Percentiles rank a stretch among this genome's conserved stretches.
phyloP scores from a whole-genome alignment of 2,113 vertebrate genomes.

The Monopterus albus region DNA sequence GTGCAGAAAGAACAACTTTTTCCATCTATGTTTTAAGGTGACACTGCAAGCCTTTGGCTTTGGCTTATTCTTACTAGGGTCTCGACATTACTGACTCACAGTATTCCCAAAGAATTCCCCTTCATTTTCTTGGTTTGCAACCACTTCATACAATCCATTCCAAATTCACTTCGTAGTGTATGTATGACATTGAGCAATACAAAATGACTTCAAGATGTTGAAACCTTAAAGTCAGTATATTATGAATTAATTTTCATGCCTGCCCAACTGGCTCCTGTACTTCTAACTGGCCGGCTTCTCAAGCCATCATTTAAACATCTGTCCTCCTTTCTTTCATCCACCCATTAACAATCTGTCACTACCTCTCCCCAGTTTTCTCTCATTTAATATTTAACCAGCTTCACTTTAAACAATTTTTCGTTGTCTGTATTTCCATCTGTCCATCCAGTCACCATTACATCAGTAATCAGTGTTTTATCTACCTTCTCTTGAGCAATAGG shows the following conservation, averaged over 20 bases:
- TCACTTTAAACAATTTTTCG: background rate
- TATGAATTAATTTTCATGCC: slow-evolving; percentile 16
- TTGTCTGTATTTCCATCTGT: background rate
- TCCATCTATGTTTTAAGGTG: slow-evolving; percentile 51
- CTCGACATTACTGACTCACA: slow-evolving; percentile 70
- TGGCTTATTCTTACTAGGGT: slow-evolving; percentile 57
- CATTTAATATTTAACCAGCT: background rate
- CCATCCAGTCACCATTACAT: background rate
- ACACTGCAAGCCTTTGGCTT: slow-evolving; percentile 62
- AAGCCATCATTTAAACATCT: background rate
- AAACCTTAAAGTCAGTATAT: slow-evolving; percentile 35
- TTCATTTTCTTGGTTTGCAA: slow-evolving; percentile 57
- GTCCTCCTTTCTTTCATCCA: background rate
- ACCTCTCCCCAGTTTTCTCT: background rate
- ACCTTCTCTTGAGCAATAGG: background rate
- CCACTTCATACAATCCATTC: slow-evolving; percentile 48
- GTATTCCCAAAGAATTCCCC: slow-evolving; percentile 69
- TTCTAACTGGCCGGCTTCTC: slow-evolving; percentile 2
- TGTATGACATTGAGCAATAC: slow-evolving; percentile 66
- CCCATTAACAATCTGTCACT: background rate
- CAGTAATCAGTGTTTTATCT: background rate
- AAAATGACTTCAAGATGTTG: slow-evolving; percentile 73
- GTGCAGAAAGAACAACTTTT: background rate
- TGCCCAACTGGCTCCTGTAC: slow-evolving; percentile 10
- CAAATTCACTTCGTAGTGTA: slow-evolving; percentile 57